Evolutionary conservation across 1,140 invertebrate species (phyloP).

Genomic region (Teleopsis dalmanni): DNA sequence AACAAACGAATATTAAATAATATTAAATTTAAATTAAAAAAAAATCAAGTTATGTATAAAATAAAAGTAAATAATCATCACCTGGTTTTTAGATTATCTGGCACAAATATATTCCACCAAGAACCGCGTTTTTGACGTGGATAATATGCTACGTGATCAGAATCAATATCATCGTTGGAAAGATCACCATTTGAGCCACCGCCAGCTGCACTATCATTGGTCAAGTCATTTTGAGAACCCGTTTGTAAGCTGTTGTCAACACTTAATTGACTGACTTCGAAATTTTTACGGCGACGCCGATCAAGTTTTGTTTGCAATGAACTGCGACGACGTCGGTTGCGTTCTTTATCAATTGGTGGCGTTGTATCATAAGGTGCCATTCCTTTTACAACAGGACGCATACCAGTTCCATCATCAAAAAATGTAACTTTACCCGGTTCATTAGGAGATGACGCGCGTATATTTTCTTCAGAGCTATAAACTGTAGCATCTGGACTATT

Average conservation of each 20-base stretch:
- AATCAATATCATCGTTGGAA: slow-evolving; percentile 31
- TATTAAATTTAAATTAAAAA: slow-evolving; percentile 3
- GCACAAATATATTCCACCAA: slow-evolving; percentile 79
- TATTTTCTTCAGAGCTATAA: slow-evolving; percentile 38
- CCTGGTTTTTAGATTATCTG: slow-evolving; percentile 61
- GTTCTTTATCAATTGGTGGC: slow-evolving; percentile 25
- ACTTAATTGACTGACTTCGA: slow-evolving; percentile 45
- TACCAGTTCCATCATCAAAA: slow-evolving; percentile 32
- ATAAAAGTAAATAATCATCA: slow-evolving; percentile 19
- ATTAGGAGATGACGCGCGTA: slow-evolving; percentile 36
- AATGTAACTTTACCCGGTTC: slow-evolving; percentile 36
- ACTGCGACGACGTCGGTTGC: slow-evolving; percentile 52
- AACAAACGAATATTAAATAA: slow-evolving; percentile 3
- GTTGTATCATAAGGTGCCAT: slow-evolving; percentile 24
- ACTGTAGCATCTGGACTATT: slow-evolving; percentile 31
- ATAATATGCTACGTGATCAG: slow-evolving; percentile 40
- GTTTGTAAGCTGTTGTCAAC: slow-evolving; percentile 24
- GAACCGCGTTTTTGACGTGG: slow-evolving; percentile 66
- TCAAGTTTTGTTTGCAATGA: slow-evolving; percentile 68
- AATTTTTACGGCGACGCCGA: slow-evolving; percentile 57
- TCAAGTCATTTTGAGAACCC: slow-evolving; percentile 35
- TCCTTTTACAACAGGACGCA: slow-evolving; percentile 25
- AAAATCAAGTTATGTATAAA: background rate
- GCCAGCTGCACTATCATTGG: slow-evolving; percentile 30
- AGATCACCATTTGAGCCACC: slow-evolving; percentile 16